Evolutionary conservation across 2,113 vertebrate species (phyloP), one percentile per base, ranked within the genome.

Genomic region (Clarias gariepinus): DNA sequence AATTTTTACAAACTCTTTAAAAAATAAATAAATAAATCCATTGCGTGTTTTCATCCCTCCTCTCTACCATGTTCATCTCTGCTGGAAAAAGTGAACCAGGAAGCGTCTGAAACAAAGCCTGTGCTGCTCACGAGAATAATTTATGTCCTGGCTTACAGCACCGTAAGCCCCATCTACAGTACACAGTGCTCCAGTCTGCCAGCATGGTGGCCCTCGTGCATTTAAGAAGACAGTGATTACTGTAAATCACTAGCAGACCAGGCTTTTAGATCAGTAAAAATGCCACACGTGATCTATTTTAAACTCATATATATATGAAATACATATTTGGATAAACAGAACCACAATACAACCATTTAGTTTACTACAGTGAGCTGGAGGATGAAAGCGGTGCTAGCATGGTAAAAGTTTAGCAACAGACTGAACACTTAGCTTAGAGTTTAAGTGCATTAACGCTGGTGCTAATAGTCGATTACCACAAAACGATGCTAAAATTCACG

Each of bases 291-390:
- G 41, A 52, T 63, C 19, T 52, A 4, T 71, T 73, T 60, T 55
- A 25, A 36, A 19, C 68, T 84, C 25, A 41, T 36, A 36, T 36
- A 36, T 36, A 36, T 36, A 36, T 60, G 33, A 73, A 84, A 60
- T 60, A 60, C 41, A 28, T 36, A 36, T 36, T 84, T 55, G 53
- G 36, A 60, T 33, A 36, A 71, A 71, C n/a, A 57, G 21, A 25
- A 47, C 79, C 60, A 15, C 58, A 25, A 6, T 58, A 52, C 30
- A 85, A 61, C 58, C 58, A 52, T 47, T 74, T 21, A 30, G 77
- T 77, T 63, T 74, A 71, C 81, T 84, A 86, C 12, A 33, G 57
- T 47, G n/a, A 63, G 81, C 47, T 52, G 55, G 86, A 74, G 21
- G 77, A 53, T 41, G 25, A 30, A 81, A 74, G 81, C 66, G 47